A percentile compares a stretch with the other conserved stretches of the same genome.
These are phyloP conservation scores for Cirrhinus molitorella DNA, from an alignment of 2,797 vertebrate species.

Conservation along the genomic window DNA sequence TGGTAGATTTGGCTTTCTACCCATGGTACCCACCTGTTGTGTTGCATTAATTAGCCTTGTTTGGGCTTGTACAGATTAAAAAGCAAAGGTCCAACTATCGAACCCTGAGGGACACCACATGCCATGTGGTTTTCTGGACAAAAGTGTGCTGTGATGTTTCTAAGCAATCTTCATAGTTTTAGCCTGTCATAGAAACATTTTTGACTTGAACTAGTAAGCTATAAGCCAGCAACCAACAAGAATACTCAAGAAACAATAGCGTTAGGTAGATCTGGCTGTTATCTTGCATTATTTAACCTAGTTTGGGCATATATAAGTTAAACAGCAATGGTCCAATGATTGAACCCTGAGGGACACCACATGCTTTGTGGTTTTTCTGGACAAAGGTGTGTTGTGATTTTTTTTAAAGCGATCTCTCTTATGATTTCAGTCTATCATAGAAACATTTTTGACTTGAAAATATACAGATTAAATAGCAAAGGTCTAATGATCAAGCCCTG, in stretches of 20 bases:
- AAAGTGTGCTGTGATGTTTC: not conserved
- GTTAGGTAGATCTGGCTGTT: not conserved
- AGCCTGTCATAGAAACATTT: not conserved
- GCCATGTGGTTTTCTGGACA: not conserved
- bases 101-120: slow-evolving; percentile 7
- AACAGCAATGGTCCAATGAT: not conserved
- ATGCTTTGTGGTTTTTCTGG: not conserved
- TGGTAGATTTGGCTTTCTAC: not conserved
- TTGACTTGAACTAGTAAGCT: not conserved
- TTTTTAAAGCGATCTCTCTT: not conserved
- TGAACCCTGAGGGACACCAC: not conserved
- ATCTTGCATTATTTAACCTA: not conserved
- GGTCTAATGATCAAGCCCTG: not conserved
- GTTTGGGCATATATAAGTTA: not conserved
- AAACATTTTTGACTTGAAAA: not conserved
- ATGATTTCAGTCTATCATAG: not conserved
- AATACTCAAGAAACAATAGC: not conserved
- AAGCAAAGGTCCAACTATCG: not conserved
- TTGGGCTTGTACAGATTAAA: not conserved
- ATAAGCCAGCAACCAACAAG: not conserved
- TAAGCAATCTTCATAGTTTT: not conserved
- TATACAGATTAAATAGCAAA: not conserved
- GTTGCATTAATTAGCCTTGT: not conserved
- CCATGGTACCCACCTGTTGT: not conserved
- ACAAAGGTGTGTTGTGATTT: not conserved